These are phyloP conservation scores for Hyppa rectilinea DNA, from an alignment of 2,888 invertebrate genomes.

Conservation along the genomic window DNA sequence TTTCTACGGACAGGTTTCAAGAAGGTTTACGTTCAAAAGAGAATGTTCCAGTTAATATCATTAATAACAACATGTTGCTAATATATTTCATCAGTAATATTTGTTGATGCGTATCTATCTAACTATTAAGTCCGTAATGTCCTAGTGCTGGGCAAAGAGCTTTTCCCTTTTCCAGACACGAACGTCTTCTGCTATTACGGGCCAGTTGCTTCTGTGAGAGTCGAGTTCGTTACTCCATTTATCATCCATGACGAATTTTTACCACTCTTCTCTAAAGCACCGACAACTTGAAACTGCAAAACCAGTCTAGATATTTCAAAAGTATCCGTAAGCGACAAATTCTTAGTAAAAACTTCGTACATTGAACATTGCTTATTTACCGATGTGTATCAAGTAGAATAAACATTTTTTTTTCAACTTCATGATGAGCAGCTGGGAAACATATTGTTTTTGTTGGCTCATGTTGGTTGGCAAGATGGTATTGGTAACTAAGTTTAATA, in stretches of 20 bases:
- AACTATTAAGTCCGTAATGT: not conserved
- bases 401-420: conserved; percentile 44
- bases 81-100: not conserved
- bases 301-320: conserved; percentile 11
- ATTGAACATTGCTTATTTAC: conserved; percentile 43
- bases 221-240: too few species aligned
- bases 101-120: not conserved
- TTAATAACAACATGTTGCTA: not conserved
- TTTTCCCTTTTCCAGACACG: too few species aligned
- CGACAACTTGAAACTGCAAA: conserved; percentile 1
- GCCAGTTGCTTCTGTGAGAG: not conserved
- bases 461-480: not conserved
- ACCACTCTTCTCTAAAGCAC: not conserved
- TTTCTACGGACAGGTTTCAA: not conserved
- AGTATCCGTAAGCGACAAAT: conserved; percentile 8
- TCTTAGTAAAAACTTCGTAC: conserved; percentile 34
- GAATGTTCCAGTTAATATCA: not conserved
- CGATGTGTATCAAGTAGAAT: conserved; percentile 41
- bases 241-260: not conserved
- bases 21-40: not conserved
- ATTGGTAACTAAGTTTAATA: conserved; percentile 33
- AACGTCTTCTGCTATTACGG: not conserved
- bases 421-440: conserved; percentile 50
- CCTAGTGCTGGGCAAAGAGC: rapidly evolving
- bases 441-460: conserved; percentile 39